phyloP scores from a whole-genome alignment of 2,797 vertebrate species.

The Diplodus sargus region DNA sequence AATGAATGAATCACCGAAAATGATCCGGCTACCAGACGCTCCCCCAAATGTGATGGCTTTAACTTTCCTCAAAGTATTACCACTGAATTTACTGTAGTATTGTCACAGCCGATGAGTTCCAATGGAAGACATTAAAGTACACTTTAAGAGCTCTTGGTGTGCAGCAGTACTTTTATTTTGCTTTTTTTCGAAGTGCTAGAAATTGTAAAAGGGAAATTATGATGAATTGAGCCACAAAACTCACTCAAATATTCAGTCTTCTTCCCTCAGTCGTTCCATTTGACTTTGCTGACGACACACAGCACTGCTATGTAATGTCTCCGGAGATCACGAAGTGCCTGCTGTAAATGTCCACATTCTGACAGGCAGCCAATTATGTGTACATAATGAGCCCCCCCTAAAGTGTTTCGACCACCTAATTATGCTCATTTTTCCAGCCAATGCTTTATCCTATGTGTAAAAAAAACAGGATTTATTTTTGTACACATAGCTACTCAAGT shows the following conservation, averaged over 20 bases:
- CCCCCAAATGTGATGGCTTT: constrained; percentile 25
- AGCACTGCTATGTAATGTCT: background rate
- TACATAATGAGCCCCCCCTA: background rate
- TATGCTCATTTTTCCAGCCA: background rate
- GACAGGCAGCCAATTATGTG: background rate
- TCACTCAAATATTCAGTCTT: constrained; percentile 60
- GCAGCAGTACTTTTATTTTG: background rate
- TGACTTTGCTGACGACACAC: constrained; percentile 68
- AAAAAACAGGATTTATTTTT: background rate
- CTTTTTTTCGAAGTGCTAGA: constrained; percentile 1
- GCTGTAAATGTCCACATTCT: constrained; percentile 16
- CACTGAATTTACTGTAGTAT: background rate
- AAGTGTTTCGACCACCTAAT: constrained; percentile 1
- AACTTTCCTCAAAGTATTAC: constrained; percentile 19
- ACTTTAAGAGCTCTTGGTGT: constrained; percentile 5
- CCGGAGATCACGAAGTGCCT: constrained; percentile 1
- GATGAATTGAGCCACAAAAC: constrained; percentile 17
- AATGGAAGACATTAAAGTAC: background rate
- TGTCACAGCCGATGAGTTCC: background rate
- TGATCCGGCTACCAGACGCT: constrained; percentile 12
- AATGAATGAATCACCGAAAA: constrained; percentile 49
- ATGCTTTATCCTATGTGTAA: background rate
- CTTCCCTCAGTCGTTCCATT: constrained; percentile 71
- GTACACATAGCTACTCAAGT: background rate
- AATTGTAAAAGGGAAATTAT: constrained; percentile 1